A percentile compares a stretch with the other conserved stretches of the same genome.
Conservation (phyloP, 2,888 invertebrate genomes). For the Alloplasta piceator region DNA sequence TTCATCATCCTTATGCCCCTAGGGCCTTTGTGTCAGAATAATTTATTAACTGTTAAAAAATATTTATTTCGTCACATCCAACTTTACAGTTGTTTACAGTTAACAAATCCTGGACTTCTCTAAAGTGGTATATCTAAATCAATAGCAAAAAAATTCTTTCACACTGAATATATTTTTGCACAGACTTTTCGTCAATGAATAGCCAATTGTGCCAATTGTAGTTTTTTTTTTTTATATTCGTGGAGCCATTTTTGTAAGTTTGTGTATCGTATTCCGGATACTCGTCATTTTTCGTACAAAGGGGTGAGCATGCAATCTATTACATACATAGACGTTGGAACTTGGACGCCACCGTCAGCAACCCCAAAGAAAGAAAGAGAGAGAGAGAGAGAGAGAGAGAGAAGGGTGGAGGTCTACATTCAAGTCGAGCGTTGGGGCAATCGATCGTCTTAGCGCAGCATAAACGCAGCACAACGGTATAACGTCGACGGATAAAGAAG, state of each 20-base stretch:
- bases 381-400: slow-evolving; percentile 17
- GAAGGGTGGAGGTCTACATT: slow-evolving; percentile 51
- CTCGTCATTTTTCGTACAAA: background rate
- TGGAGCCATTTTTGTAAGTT: background rate
- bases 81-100: no score
- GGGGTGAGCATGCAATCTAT: slow-evolving; percentile 15
- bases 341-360: slow-evolving; percentile 51
- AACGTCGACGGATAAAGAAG: slow-evolving; percentile 38
- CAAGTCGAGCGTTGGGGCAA: slow-evolving; percentile 49
- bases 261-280: slow-evolving; percentile 9
- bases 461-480: slow-evolving; percentile 49
- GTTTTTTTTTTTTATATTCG: background rate
- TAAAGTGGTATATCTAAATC: no score
- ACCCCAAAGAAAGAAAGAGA: slow-evolving; percentile 11
- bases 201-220: no score
- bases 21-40: no score
- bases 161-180: no score
- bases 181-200: no score
- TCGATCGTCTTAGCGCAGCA: slow-evolving; percentile 64
- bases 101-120: no score
- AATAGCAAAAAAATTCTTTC: no score
- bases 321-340: slow-evolving; percentile 24
- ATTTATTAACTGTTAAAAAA: no score
- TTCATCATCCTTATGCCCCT: no score
- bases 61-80: no score